Evolutionary conservation across 2,888 invertebrate genomes (phyloP).

Genomic region (Cephus spinipes): DNA sequence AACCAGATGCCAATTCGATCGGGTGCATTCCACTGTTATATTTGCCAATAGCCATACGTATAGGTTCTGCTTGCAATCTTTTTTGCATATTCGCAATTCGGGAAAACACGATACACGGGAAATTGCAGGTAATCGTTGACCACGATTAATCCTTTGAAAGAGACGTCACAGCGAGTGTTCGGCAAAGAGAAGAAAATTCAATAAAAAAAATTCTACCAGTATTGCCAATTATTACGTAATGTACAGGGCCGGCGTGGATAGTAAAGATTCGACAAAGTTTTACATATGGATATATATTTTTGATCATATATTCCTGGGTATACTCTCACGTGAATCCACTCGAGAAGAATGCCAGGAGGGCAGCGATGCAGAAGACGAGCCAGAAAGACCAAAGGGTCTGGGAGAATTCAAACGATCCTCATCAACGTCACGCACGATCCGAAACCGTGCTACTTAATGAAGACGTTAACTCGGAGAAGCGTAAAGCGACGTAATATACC

Average conservation of each 20-base stretch:
- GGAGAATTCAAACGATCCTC: conserved; percentile 32
- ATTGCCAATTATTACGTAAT: background rate
- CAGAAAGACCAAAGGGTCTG: background rate
- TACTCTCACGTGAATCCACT: background rate
- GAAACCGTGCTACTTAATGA: conserved; percentile 35
- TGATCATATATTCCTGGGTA: background rate
- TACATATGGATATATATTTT: background rate
- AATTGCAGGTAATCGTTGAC: background rate
- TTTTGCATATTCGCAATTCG: background rate
- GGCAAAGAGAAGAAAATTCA: background rate
- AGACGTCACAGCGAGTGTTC: background rate
- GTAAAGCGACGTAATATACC: background rate
- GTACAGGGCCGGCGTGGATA: background rate
- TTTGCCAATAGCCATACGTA: background rate
- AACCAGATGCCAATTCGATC: too few relatives aligned
- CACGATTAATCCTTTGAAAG: background rate
- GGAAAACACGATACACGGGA: background rate
- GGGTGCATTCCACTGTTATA: background rate
- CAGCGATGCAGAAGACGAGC: background rate
- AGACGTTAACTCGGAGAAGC: conserved; percentile 41
- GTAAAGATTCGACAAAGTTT: background rate
- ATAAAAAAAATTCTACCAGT: too few relatives aligned
- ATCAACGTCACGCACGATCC: conserved; percentile 43
- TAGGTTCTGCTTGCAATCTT: background rate
- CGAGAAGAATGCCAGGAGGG: background rate